Percentiles rank a stretch among this genome's conserved stretches.
phyloP scores from a whole-genome alignment of 2,113 vertebrate genomes.

The Psammodynastes pulverulentus region DNA sequence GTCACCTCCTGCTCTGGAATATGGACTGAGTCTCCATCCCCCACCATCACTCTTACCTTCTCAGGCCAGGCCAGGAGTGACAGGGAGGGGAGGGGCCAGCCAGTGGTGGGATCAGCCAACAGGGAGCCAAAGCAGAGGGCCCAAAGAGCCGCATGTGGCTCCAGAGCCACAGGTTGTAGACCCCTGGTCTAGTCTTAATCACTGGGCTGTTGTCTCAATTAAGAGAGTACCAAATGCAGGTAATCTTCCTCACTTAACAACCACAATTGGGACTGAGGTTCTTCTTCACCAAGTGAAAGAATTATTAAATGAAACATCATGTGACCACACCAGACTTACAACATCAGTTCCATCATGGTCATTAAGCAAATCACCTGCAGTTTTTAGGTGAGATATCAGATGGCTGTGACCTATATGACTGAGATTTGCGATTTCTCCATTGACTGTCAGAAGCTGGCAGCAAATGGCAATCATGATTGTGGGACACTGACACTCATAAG shows the following conservation, averaged over 20 bases:
- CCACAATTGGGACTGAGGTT: background rate
- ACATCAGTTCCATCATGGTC: background rate
- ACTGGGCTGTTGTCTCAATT: background rate
- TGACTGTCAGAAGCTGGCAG: background rate
- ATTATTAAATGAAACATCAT: background rate
- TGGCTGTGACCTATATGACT: background rate
- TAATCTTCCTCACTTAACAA: background rate
- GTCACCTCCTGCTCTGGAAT: no score
- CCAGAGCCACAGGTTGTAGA: no score
- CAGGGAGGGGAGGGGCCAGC: no score
- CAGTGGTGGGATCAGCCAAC: no score
- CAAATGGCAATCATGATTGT: background rate
- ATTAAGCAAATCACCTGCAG: background rate
- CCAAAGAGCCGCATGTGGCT: no score
- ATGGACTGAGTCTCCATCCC: no score
- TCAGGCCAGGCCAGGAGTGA: no score
- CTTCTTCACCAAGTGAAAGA: background rate
- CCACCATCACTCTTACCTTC: no score
- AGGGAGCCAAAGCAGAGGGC: no score
- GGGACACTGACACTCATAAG: background rate
- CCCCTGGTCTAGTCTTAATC: background rate
- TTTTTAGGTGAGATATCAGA: background rate
- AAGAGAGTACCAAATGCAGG: background rate
- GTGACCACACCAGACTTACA: background rate
- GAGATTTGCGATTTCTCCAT: background rate